These are phyloP conservation scores for Spatulosminthurus flaviceps DNA, from an alignment of 2,888 invertebrate species.

Conservation along the genomic window DNA sequence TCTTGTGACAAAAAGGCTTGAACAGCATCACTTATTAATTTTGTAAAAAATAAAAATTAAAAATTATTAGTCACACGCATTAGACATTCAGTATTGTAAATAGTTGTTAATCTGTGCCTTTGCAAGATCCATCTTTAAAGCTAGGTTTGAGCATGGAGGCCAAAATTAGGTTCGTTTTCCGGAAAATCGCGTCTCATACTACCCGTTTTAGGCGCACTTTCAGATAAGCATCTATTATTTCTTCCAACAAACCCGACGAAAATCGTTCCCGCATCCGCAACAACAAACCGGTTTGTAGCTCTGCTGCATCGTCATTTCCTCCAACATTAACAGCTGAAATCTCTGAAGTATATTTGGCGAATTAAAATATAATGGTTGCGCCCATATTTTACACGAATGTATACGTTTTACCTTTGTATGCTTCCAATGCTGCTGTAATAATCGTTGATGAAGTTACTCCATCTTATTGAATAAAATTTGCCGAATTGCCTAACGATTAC, in stretches of 20 bases:
- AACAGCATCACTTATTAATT: too few relatives aligned
- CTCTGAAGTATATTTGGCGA: too few relatives aligned
- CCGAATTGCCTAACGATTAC: too few relatives aligned
- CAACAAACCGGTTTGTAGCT: not conserved
- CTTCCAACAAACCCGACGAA: not conserved
- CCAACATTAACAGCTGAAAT: not conserved
- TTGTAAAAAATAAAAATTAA: too few relatives aligned
- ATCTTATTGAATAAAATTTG: conserved; percentile 17
- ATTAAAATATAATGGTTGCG: not conserved
- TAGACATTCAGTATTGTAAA: too few relatives aligned
- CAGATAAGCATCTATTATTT: not conserved
- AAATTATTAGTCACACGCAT: too few relatives aligned
- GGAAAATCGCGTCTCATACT: not conserved
- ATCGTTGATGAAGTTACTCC: not conserved
- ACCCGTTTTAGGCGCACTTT: not conserved
- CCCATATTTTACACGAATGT: not conserved
- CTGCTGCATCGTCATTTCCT: not conserved
- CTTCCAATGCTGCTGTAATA: not conserved
- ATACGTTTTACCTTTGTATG: conserved; percentile 3
- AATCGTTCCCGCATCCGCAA: not conserved
- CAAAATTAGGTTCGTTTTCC: not conserved
- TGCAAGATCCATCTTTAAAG: not conserved
- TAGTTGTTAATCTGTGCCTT: too few relatives aligned
- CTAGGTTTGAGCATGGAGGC: not conserved
- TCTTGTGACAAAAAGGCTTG: too few relatives aligned